These are phyloP conservation scores for Eueides isabella DNA, from an alignment of 1,140 invertebrate species.

Conservation along the genomic window DNA sequence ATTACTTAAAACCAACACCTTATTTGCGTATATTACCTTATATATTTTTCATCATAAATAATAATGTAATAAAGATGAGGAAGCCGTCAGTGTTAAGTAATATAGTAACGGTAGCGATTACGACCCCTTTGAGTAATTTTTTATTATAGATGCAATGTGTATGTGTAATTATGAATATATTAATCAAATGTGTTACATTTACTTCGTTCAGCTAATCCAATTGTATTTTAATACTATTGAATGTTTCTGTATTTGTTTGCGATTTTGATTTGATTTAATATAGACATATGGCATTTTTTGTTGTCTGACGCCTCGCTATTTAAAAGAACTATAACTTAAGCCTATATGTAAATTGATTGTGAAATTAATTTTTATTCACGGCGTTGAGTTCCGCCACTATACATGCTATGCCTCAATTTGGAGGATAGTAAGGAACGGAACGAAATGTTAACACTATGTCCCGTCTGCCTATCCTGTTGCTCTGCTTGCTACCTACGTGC, in stretches of 20 bases:
- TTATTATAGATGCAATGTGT: conserved; percentile 22
- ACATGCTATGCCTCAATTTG: too few relatives aligned
- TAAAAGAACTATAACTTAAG: too few relatives aligned
- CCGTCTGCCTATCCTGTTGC: too few relatives aligned
- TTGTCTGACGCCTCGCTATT: too few relatives aligned
- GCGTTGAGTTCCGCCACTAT: too few relatives aligned
- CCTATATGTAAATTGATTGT: too few relatives aligned
- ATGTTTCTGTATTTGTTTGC: not conserved
- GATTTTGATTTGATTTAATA: not conserved
- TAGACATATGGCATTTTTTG: too few relatives aligned
- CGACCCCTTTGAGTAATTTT: conserved; percentile 22
- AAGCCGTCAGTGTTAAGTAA: conserved; percentile 5
- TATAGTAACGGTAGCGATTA: conserved; percentile 1
- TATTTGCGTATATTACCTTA: not conserved
- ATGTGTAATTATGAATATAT: conserved; percentile 7
- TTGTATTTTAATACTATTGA: not conserved
- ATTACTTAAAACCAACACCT: not conserved
- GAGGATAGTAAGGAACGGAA: too few relatives aligned
- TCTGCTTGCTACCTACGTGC: too few relatives aligned
- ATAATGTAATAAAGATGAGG: conserved; percentile 20
- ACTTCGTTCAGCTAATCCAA: not conserved
- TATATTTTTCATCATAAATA: not conserved
- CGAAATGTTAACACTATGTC: too few relatives aligned
- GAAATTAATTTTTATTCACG: too few relatives aligned
- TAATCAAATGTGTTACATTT: conserved; percentile 5